A percentile compares a stretch with the other conserved stretches of the same genome.
phyloP scores from a whole-genome alignment of 2,113 vertebrate species.

The Felis chaus region DNA sequence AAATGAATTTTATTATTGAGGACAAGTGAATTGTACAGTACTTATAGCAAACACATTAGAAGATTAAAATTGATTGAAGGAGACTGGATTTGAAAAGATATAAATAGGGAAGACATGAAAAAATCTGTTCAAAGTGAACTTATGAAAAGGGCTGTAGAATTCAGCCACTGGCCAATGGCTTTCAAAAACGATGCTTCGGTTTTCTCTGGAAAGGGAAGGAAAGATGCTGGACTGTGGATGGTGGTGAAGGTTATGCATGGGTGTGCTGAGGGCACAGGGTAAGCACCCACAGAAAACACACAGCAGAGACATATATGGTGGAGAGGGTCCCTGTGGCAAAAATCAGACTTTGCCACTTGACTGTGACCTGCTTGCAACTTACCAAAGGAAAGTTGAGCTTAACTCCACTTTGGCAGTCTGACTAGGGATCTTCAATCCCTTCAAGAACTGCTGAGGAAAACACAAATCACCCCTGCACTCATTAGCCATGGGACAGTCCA shows the following conservation, averaged over 20 bases:
- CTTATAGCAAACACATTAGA: constrained; percentile 79
- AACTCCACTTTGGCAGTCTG: not conserved
- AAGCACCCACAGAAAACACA: rapidly evolving
- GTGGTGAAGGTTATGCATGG: too few relatives aligned
- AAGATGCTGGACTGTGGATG: too few relatives aligned
- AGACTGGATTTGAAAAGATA: constrained; percentile 78
- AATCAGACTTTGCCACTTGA: rapidly evolving
- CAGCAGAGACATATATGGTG: rapidly evolving
- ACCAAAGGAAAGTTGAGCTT: too few relatives aligned
- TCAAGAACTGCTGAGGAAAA: not conserved
- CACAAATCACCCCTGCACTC: rapidly evolving
- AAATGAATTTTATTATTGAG: constrained; percentile 77
- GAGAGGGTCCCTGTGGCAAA: not conserved
- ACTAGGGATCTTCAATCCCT: not conserved
- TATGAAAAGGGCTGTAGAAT: not conserved
- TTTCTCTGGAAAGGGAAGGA: not conserved
- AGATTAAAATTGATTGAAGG: constrained; percentile 80
- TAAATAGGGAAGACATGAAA: constrained; percentile 59
- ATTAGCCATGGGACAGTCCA: not conserved
- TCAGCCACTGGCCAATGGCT: not conserved
- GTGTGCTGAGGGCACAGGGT: not conserved
- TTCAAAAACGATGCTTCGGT: rapidly evolving
- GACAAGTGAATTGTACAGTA: constrained; percentile 75
- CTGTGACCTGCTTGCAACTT: not conserved
- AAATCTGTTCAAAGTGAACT: constrained; percentile 55